Conservation (phyloP, 2,113 vertebrate genomes). For the Lepus timidus region DNA sequence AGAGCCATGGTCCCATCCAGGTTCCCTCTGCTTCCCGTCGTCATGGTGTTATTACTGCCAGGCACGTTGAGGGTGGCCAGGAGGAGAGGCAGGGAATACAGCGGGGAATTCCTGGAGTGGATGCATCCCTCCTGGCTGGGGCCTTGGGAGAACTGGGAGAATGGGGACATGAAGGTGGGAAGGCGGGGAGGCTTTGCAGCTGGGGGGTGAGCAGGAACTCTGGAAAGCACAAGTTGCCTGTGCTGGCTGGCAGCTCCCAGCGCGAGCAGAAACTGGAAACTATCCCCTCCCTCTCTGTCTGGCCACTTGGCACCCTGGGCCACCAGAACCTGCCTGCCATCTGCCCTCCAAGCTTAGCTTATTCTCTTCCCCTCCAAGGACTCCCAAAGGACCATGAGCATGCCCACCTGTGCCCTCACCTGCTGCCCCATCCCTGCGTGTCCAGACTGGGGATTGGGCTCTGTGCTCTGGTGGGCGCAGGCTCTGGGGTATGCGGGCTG, state of each 20-base stretch:
- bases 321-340: background rate
- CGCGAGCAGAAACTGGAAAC: background rate
- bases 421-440: background rate
- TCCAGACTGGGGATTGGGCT: background rate
- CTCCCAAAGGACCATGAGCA: background rate
- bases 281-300: background rate
- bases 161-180: background rate
- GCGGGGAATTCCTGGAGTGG: background rate
- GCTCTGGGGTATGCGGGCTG: background rate
- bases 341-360: background rate
- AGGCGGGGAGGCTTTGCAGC: background rate
- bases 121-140: background rate
- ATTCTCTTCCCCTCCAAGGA: background rate
- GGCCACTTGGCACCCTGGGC: background rate
- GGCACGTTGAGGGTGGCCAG: background rate
- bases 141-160: background rate
- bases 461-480: background rate
- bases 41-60: background rate
- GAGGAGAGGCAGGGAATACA: background rate
- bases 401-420: background rate
- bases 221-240: background rate
- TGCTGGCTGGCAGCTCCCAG: background rate
- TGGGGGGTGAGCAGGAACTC: background rate
- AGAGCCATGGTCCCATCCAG: background rate
- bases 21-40: too few species aligned